phyloP scores from a whole-genome alignment of 1,140 invertebrate genomes.

The Pararge aegeria region DNA sequence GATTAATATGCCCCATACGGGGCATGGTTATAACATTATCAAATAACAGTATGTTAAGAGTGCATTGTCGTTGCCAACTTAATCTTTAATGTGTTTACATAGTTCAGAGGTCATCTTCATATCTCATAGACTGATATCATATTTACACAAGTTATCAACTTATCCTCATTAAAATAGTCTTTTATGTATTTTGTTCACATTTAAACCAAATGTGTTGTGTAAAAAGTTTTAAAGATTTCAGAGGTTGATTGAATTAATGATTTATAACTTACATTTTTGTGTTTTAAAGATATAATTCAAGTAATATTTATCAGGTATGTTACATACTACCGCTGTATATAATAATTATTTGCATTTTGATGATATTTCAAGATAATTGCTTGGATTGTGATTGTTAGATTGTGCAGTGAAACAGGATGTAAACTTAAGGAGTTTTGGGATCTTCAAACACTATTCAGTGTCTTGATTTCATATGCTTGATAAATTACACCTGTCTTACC shows the following conservation, averaged over 20 bases:
- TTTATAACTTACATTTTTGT: background rate
- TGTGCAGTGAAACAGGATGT: no score
- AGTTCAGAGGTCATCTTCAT: constrained; percentile 45
- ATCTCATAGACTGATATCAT: constrained; percentile 25
- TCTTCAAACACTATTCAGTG: no score
- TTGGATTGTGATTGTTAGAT: no score
- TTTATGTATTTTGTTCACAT: background rate
- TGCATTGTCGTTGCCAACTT: constrained; percentile 21
- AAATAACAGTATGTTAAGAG: background rate
- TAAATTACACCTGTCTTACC: no score
- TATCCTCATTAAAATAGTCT: constrained; percentile 20
- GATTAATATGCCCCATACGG: no score
- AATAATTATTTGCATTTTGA: no score
- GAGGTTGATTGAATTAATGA: background rate
- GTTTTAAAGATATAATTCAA: background rate
- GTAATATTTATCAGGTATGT: background rate
- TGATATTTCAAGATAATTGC: no score
- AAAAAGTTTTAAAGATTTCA: background rate
- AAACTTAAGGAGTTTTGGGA: no score
- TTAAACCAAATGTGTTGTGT: background rate
- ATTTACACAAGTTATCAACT: constrained; percentile 31
- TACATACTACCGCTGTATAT: no score
- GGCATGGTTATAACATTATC: no score
- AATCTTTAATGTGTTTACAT: constrained; percentile 31
- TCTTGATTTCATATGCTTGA: no score